Base-by-base conservation (phyloP, 2,113 vertebrate species). In the Lethenteron camtschaticum region DNA sequence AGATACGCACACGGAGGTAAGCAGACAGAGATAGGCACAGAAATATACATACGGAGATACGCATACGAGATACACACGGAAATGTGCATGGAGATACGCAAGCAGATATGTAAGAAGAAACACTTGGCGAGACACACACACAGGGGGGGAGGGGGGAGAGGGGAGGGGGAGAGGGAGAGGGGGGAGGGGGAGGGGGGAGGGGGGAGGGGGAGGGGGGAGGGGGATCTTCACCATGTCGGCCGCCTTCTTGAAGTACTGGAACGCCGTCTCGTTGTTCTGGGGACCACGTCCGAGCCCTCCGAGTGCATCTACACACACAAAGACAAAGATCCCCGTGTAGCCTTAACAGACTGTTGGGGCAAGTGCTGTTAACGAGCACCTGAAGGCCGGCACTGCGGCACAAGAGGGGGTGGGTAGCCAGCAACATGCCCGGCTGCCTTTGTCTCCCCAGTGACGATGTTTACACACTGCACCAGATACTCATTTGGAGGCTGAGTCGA, bases 161-260 rank as follows among this genome's bases (percentile, higher is more conserved):
- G 3, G 16, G 59, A 3, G 3, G 16, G 3, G 59, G 59, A 2
- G 59, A 16, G 20, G 20, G 20, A 2, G 20, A 16, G 59, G 3
- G 12, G 12, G 12, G 16, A 2, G 3, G 59, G 2, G 59, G 59
- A 3, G 59, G 59, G 59, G 16, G 4, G 24, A 41, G 24, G 24
- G 24, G 14, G 10, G 59, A 1, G 4, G 59, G 2, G 16, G 3
- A 2, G 3, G 59, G 59, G 16, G 2, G 3, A 2, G 12, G 12
- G 59, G 10, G 14, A 66, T 66, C 20, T 84, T 77, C 78, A 99
- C 94, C 86, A 96, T 80, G 75, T 97, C 94, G 41, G 94, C 90
- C 70, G 94, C 91, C 79, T 96, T 97, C 77, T 90, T 94, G 74
- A 99, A 99, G 78, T 95, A 99, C 74, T 90, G 84, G 74, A 95